A percentile compares a stretch with the other conserved stretches of the same genome.
Evolutionary conservation across 2,888 invertebrate genomes (phyloP).

Genomic region (Myopa tessellatipennis): DNA sequence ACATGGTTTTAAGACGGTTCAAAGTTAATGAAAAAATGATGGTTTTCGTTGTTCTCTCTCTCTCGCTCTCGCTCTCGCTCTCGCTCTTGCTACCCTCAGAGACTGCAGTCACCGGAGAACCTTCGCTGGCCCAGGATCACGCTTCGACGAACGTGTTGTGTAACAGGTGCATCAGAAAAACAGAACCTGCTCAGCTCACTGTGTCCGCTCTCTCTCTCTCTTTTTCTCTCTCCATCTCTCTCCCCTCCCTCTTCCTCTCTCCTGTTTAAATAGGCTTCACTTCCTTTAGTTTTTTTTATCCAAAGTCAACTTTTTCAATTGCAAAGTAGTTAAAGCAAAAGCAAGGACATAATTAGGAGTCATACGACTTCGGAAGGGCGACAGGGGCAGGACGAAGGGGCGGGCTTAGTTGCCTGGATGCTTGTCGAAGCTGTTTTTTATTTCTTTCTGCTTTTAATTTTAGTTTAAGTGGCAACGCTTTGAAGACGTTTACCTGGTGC

Average conservation of each 20-base stretch:
- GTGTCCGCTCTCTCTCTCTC: neutral
- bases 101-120: too few relatives aligned
- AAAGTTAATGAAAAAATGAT: too few relatives aligned
- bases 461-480: constrained; percentile 25
- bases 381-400: neutral
- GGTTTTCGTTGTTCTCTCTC: too few relatives aligned
- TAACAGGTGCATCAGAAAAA: constrained; percentile 11
- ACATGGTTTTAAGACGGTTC: too few relatives aligned
- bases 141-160: neutral
- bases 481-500: constrained; percentile 24
- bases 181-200: neutral
- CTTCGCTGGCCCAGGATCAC: too few relatives aligned
- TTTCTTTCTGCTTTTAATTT: neutral
- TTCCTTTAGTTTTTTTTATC: neutral
- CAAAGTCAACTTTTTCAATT: constrained; percentile 25
- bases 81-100: neutral
- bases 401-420: too few relatives aligned
- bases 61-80: too few relatives aligned
- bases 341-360: constrained; percentile 28
- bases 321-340: constrained; percentile 23
- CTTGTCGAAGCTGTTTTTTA: neutral
- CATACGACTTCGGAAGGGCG: neutral
- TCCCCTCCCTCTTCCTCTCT: neutral
- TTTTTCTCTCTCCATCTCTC: neutral
- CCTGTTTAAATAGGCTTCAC: neutral